Percentiles rank a stretch among this genome's conserved stretches.
phyloP scores from a whole-genome alignment of 2,113 vertebrate species.

The Chinchilla lanigera region DNA sequence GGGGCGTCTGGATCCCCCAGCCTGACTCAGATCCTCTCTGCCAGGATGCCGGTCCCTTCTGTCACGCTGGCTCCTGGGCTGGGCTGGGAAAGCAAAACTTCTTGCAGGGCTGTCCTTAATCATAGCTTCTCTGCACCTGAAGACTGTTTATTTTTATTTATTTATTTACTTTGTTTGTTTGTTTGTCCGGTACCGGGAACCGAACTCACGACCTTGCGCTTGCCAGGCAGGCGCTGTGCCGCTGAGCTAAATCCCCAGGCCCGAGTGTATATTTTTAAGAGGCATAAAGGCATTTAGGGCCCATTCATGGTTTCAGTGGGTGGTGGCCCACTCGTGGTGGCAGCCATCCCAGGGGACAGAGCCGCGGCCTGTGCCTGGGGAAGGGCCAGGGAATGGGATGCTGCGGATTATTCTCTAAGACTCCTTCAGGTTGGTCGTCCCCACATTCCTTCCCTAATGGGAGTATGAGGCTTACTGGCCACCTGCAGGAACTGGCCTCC shows the following conservation, averaged over 20 bases:
- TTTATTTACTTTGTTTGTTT: no score
- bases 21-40: neutral
- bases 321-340: neutral
- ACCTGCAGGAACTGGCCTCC: neutral
- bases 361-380: neutral
- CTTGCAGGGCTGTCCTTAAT: neutral
- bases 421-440: neutral
- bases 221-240: no score
- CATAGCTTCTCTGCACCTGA: neutral
- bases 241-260: no score
- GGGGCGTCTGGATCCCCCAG: neutral
- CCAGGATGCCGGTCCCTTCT: neutral
- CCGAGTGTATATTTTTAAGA: no score
- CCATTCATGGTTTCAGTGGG: neutral
- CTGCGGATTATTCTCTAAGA: neutral
- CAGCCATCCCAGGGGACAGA: neutral
- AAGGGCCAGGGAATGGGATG: neutral
- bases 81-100: neutral
- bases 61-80: neutral
- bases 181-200: no score
- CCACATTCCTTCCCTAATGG: neutral
- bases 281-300: neutral
- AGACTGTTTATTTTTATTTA: neutral
- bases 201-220: no score
- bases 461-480: rapidly evolving